A percentile compares a stretch with the other conserved stretches of the same genome.
Evolutionary conservation across 2,888 invertebrate species (phyloP).

Genomic region (Allophyes oxyacanthae): DNA sequence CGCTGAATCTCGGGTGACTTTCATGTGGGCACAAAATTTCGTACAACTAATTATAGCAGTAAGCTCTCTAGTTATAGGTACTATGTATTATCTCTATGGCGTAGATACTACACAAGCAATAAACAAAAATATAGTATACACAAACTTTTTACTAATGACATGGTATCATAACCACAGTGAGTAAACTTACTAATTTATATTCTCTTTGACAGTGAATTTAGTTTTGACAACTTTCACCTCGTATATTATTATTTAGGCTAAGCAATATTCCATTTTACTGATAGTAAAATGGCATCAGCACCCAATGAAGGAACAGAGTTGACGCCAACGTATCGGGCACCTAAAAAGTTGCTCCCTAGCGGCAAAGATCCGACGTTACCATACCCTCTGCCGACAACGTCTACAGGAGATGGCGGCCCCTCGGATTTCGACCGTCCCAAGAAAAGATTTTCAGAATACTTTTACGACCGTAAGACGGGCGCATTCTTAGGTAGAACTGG

Average conservation of each 20-base stretch:
- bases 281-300: constrained; percentile 20
- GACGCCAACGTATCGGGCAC: neutral
- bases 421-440: constrained; percentile 11
- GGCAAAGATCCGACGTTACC: neutral
- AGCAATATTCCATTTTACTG: constrained; percentile 12
- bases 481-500: constrained; percentile 70
- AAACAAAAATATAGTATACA: neutral
- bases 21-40: too few relatives aligned
- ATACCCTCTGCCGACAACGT: constrained; percentile 4
- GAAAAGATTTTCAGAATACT: constrained; percentile 52
- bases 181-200: constrained; percentile 10
- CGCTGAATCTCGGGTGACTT: too few relatives aligned
- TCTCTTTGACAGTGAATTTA: constrained; percentile 27
- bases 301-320: neutral
- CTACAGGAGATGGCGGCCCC: neutral
- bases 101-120: too few relatives aligned
- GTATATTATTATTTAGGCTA: constrained; percentile 6
- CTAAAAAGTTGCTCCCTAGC: constrained; percentile 1
- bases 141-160: neutral
- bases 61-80: too few relatives aligned
- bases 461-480: constrained; percentile 69
- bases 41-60: too few relatives aligned
- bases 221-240: constrained; percentile 32
- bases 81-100: too few relatives aligned
- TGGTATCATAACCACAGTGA: constrained; percentile 37